Percentiles rank a stretch among this genome's conserved stretches.
Evolutionary conservation across 2,113 vertebrate species (phyloP).

Genomic region (Condylura cristata): DNA sequence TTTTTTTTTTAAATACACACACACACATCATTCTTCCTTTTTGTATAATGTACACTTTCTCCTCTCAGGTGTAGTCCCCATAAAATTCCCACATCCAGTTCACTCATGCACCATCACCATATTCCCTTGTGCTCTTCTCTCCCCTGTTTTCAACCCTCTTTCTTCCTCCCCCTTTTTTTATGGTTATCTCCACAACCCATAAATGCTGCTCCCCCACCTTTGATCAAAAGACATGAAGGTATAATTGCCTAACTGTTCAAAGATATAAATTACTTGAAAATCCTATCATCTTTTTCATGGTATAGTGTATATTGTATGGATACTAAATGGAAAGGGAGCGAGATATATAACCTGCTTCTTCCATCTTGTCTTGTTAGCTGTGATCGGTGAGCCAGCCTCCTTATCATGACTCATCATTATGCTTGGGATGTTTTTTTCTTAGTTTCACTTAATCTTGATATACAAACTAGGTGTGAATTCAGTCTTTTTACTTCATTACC

Average conservation of each 20-base stretch:
- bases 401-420: neutral
- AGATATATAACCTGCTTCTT: neutral
- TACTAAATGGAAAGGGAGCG: neutral
- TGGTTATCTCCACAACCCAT: neutral
- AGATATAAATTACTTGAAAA: neutral
- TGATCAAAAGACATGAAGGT: neutral
- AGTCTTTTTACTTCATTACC: conserved; percentile 68
- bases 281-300: neutral
- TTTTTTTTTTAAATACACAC: neutral
- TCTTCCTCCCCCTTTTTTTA: neutral
- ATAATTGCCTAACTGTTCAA: neutral
- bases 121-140: too few relatives aligned
- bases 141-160: too few relatives aligned
- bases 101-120: too few relatives aligned
- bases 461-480: neutral
- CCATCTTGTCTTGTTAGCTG: neutral
- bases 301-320: neutral
- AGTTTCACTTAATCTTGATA: conserved; percentile 41
- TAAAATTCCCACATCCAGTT: too few relatives aligned
- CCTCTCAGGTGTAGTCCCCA: too few relatives aligned
- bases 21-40: too few relatives aligned
- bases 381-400: neutral
- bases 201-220: neutral
- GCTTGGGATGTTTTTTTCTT: conserved; percentile 43
- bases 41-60: too few relatives aligned